A percentile compares a stretch with the other conserved stretches of the same genome.
phyloP scores from a whole-genome alignment of 2,797 vertebrate genomes.

The Benthosema pterotum region DNA sequence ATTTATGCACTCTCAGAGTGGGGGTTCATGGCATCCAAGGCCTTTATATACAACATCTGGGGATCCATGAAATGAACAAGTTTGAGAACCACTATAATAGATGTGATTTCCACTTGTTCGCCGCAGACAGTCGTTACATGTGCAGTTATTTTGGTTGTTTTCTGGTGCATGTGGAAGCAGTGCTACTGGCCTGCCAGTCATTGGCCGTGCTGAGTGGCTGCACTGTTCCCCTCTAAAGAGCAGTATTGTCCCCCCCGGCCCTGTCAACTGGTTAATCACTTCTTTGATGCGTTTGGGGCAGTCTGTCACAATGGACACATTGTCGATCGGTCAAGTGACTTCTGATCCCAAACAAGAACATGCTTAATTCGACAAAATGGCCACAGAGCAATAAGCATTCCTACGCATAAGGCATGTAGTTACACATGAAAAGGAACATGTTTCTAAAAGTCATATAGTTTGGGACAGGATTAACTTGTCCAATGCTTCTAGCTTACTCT shows the following conservation, averaged over 20 bases:
- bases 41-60: too few species aligned
- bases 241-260: constrained; percentile 77
- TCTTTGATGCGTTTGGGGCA: constrained; percentile 82
- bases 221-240: constrained; percentile 79
- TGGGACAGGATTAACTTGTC: not conserved
- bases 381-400: constrained; percentile 61
- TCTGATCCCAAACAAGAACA: constrained; percentile 80
- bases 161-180: constrained; percentile 54
- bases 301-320: constrained; percentile 78
- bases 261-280: constrained; percentile 84
- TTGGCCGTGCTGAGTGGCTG: constrained; percentile 67
- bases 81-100: too few species aligned
- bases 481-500: constrained; percentile 34
- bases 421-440: constrained; percentile 22
- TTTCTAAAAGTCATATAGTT: constrained; percentile 21
- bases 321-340: constrained; percentile 76
- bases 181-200: constrained; percentile 49
- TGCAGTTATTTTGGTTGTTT: constrained; percentile 59
- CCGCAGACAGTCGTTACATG: constrained; percentile 4
- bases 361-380: constrained; percentile 74
- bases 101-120: too few species aligned
- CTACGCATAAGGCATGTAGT: constrained; percentile 39
- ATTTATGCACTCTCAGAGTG: too few species aligned
- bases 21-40: too few species aligned
- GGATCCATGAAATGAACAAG: too few species aligned